Percentiles rank a stretch among this genome's conserved stretches.
Evolutionary conservation across 2,113 vertebrate species (phyloP).

Genomic region (Mixornis gularis): DNA sequence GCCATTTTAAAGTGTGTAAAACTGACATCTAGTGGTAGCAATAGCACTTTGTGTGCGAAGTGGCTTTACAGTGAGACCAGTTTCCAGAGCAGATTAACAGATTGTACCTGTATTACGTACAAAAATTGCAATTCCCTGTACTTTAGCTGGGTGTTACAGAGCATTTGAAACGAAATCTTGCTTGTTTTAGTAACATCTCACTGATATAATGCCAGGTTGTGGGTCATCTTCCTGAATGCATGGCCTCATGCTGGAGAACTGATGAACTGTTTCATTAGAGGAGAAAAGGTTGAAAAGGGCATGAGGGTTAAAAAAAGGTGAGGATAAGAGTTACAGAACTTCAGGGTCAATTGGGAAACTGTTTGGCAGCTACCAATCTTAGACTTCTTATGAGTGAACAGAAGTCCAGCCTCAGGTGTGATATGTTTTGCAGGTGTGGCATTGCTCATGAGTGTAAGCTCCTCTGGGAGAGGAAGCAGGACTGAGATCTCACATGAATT

Average conservation of each 20-base stretch:
- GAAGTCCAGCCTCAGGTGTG: neutral
- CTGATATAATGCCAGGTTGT: neutral
- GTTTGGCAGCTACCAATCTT: neutral
- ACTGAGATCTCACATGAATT: neutral
- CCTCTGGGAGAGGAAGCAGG: neutral
- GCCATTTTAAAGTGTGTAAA: slow-evolving; percentile 9
- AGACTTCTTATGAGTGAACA: neutral
- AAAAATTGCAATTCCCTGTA: neutral
- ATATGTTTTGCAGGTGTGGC: neutral
- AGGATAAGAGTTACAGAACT: neutral
- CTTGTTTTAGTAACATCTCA: neutral
- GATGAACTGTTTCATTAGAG: neutral
- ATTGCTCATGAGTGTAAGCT: neutral
- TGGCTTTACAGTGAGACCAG: neutral
- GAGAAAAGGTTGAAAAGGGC: neutral
- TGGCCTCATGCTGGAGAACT: neutral
- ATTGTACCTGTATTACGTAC: neutral
- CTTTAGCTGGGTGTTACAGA: neutral
- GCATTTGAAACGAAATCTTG: neutral
- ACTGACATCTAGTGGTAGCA: slow-evolving; percentile 60
- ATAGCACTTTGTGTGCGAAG: neutral
- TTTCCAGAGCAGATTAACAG: neutral
- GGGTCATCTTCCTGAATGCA: neutral
- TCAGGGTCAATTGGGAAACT: neutral
- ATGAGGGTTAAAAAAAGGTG: neutral